Conservation (phyloP, 2,797 vertebrate genomes). For the Erithacus rubecula region DNA sequence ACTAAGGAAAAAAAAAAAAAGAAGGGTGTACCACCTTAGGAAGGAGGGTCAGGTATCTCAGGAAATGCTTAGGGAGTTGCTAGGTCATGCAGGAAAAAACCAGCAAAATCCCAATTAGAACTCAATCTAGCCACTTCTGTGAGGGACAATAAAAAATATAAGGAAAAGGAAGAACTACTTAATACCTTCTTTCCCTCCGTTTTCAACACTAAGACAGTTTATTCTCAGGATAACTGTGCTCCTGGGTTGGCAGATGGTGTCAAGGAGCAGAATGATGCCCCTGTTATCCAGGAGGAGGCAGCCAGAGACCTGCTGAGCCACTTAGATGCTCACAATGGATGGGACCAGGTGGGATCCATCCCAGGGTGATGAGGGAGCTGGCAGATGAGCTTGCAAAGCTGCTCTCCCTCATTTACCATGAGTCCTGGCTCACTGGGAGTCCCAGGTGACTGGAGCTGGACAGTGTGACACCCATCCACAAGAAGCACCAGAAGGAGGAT, state of each 20-base stretch:
- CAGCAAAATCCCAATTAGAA: neutral
- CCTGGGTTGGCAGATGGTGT: neutral
- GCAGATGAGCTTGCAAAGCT: neutral
- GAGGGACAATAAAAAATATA: neutral
- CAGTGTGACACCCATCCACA: rapidly evolving
- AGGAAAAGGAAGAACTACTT: neutral
- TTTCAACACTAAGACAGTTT: neutral
- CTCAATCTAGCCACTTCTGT: neutral
- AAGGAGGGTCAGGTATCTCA: neutral
- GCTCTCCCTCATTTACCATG: rapidly evolving
- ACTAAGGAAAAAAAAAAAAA: neutral
- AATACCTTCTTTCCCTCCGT: neutral
- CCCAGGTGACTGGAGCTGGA: neutral
- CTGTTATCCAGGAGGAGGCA: neutral
- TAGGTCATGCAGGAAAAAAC: neutral
- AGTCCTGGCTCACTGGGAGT: neutral
- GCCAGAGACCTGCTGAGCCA: neutral
- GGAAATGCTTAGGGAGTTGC: neutral
- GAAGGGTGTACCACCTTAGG: neutral
- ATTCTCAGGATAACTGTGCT: neutral
- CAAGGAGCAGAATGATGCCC: neutral
- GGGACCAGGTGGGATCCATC: neutral
- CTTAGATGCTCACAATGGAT: neutral
- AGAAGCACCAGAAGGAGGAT: rapidly evolving
- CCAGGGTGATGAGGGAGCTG: neutral